These are phyloP conservation scores for Eupithecia dodoneata DNA, from an alignment of 2,888 invertebrate genomes.

Conservation along the genomic window DNA sequence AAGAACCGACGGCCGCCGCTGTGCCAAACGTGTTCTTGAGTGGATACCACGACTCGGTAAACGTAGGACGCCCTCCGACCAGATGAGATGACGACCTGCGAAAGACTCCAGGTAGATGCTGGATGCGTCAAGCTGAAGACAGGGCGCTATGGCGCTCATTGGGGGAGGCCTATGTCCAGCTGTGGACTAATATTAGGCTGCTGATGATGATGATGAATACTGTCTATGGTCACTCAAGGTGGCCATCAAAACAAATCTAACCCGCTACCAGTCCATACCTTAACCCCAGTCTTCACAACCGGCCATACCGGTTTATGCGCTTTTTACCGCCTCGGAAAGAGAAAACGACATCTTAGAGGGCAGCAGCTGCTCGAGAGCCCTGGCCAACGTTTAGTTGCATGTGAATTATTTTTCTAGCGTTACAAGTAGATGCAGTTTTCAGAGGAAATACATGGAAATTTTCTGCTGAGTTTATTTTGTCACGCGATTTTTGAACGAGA, in stretches of 20 bases:
- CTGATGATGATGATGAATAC: too few species aligned
- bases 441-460: slow-evolving; percentile 29
- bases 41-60: too few species aligned
- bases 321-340: slow-evolving; percentile 76
- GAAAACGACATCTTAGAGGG: slow-evolving; percentile 63
- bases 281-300: slow-evolving; percentile 58
- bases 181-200: too few species aligned
- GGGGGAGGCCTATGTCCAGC: too few species aligned
- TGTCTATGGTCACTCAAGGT: background rate
- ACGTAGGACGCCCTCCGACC: too few species aligned
- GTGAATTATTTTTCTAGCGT: slow-evolving; percentile 42
- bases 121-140: too few species aligned
- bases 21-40: too few species aligned
- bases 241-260: background rate
- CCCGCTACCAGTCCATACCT: slow-evolving; percentile 44
- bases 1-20: too few species aligned
- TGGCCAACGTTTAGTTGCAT: slow-evolving; percentile 40
- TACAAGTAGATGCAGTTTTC: slow-evolving; percentile 32
- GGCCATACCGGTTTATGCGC: slow-evolving; percentile 74
- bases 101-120: too few species aligned
- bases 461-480: slow-evolving; percentile 18
- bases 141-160: too few species aligned
- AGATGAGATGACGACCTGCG: too few species aligned
- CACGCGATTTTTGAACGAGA: slow-evolving; percentile 5
- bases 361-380: slow-evolving; percentile 58